Conservation (phyloP, 1,140 invertebrate species). For the Cepaea nemoralis region DNA sequence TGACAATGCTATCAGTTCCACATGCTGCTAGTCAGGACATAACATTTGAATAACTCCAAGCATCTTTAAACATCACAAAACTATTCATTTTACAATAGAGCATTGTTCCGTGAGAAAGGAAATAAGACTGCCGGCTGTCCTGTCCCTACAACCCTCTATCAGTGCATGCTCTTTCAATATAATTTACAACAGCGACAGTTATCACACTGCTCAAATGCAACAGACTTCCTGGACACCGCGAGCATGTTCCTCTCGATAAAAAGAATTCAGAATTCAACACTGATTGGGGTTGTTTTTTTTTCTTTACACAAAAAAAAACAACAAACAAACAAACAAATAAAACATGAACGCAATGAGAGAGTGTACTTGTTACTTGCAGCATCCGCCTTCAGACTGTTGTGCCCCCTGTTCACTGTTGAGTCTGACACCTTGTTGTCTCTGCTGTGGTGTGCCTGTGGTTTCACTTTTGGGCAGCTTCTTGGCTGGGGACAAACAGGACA, state of each 20-base stretch:
- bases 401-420: constrained; percentile 78
- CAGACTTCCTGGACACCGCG: not conserved
- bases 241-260: not conserved
- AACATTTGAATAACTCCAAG: too few species aligned
- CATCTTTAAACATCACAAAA: not conserved
- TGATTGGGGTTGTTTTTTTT: too few species aligned
- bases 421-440: constrained; percentile 77
- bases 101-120: not conserved
- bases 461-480: constrained; percentile 98
- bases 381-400: constrained; percentile 84
- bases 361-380: constrained; percentile 74
- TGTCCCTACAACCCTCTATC: too few species aligned
- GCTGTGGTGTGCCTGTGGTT: constrained; percentile 75
- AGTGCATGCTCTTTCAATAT: not conserved
- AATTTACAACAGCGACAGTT: not conserved
- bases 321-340: not conserved
- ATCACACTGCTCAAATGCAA: not conserved
- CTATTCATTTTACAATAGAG: not conserved
- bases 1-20: too few species aligned
- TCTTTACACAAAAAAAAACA: too few species aligned
- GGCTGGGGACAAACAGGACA: constrained; percentile 77
- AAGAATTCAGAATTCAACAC: not conserved
- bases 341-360: not conserved
- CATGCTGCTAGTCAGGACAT: too few species aligned
- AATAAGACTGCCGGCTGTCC: not conserved